A percentile compares a stretch with the other conserved stretches of the same genome.
These are phyloP conservation scores for Bactericera cockerelli DNA, from an alignment of 1,140 invertebrate species.

Conservation along the genomic window DNA sequence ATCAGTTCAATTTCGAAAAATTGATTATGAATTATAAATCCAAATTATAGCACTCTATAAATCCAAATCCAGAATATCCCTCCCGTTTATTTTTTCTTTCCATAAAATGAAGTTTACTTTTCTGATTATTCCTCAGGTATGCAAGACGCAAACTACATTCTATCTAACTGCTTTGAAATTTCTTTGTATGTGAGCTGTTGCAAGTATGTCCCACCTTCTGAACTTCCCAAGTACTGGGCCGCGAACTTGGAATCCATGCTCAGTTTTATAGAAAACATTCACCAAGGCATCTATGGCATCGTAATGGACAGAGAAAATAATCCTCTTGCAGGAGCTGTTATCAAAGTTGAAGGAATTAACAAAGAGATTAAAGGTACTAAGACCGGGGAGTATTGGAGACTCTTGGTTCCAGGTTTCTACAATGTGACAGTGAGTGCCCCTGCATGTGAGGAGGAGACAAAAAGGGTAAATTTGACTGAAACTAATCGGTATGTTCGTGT, in stretches of 20 bases:
- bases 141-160: no score
- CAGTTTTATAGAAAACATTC: slow-evolving; percentile 66
- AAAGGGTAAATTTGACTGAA: no score
- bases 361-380: slow-evolving; percentile 57
- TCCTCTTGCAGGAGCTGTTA: slow-evolving; percentile 45
- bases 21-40: no score
- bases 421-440: slow-evolving; percentile 54
- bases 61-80: no score
- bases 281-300: slow-evolving; percentile 68
- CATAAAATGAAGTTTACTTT: no score
- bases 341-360: slow-evolving; percentile 49
- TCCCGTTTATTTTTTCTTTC: no score
- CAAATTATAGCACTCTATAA: no score
- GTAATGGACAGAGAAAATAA: slow-evolving; percentile 37
- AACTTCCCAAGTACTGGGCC: slow-evolving; percentile 64
- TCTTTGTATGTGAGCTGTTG: slow-evolving; percentile 93
- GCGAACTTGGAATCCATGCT: slow-evolving; percentile 76
- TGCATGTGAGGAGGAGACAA: slow-evolving; percentile 38
- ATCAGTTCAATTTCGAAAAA: no score
- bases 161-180: slow-evolving; percentile 90
- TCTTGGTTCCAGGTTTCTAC: slow-evolving; percentile 76
- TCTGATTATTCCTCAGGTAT: no score
- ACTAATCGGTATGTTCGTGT: no score
- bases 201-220: slow-evolving; percentile 65
- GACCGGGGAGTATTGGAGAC: slow-evolving; percentile 82